Base-by-base conservation (phyloP, 2,797 vertebrate species). In the Sparidentex hasta region DNA sequence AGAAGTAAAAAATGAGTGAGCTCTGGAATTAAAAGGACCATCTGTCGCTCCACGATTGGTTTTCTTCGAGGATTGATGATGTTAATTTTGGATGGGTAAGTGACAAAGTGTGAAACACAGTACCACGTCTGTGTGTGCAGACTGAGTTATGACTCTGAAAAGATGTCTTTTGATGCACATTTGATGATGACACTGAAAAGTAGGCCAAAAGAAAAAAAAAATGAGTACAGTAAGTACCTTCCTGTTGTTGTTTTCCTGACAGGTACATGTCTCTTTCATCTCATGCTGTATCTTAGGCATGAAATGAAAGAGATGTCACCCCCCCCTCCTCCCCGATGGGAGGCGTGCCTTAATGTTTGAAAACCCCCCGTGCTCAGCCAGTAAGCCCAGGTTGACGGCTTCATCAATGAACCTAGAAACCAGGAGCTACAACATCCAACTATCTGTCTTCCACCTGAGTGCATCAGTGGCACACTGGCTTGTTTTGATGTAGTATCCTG, bases 401-500 rank as follows among this genome's bases (percentile, higher is more conserved):
- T 12, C 27, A 29, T 16, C 61, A 38, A 1, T 44, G 18, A 44
- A 65, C 44, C 13, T 14, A 23, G 14, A 68, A 9, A n/a, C 25
- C 7, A 13, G 29, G 29, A 52, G 11, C 11, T 71, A 54, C 4
- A 38, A 18, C 14, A 11, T 46, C 7, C 27, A 38, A 14, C n/a
- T 43, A 4, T 29, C 9, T 16, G 29, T 54, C 33, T 65, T 38
- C 38, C 16, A 16, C 70, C 55, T 68, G 61, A n/a, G 59, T 65
- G 46, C 0, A 11, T 58, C 69, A 51, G 50, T 5, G 54, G 62
- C 58, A 50, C 55, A 3, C 25, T 21, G 50, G 25, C 13, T 73
- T 20, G 52, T 65, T 74, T 76, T 72, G 73, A 88, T 83, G 52
- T 27, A 76, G 58, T 12, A 57, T 61, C 44, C 74, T 66, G 67